Conservation (phyloP, 2,888 invertebrate species). For the Scaptomyza tumidula region DNA sequence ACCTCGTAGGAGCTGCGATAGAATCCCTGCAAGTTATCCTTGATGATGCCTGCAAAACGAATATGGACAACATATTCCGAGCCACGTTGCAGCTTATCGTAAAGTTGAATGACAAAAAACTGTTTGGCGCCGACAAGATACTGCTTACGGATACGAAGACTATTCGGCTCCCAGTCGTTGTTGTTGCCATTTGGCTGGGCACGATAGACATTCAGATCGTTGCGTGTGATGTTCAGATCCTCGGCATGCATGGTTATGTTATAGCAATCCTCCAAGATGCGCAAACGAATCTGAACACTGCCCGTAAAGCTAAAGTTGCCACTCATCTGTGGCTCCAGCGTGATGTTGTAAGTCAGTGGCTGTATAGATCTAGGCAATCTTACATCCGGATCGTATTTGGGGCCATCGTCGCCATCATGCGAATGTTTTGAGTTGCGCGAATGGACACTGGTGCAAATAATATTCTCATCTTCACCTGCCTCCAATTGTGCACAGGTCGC, state of each 20-base stretch:
- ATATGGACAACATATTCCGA: conserved; percentile 89
- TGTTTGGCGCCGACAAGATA: conserved; percentile 87
- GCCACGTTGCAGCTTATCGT: conserved; percentile 86
- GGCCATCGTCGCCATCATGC: conserved; percentile 37
- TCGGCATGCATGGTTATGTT: conserved; percentile 91
- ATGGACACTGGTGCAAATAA: conserved; percentile 76
- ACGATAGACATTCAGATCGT: conserved; percentile 85
- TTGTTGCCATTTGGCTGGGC: conserved; percentile 29
- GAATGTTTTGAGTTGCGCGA: conserved; percentile 60
- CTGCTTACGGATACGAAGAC: conserved; percentile 83
- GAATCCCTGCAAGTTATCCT: conserved; percentile 91
- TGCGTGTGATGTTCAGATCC: conserved; percentile 88
- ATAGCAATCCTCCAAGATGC: conserved; percentile 86
- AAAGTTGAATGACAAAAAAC: conserved; percentile 89
- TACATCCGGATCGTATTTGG: conserved; percentile 86
- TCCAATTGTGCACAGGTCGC: conserved; percentile 87
- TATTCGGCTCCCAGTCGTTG: conserved; percentile 35
- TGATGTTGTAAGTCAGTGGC: conserved; percentile 89
- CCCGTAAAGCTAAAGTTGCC: conserved; percentile 93
- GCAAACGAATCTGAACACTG: conserved; percentile 87
- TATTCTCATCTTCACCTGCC: conserved; percentile 75
- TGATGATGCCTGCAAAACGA: conserved; percentile 89
- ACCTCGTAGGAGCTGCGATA: conserved; percentile 92
- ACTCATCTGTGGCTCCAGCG: conserved; percentile 90
- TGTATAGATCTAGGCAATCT: conserved; percentile 89